A percentile compares a stretch with the other conserved stretches of the same genome.
These are phyloP conservation scores for Orthonevra nobilis DNA, from an alignment of 2,888 invertebrate genomes.

Conservation along the genomic window DNA sequence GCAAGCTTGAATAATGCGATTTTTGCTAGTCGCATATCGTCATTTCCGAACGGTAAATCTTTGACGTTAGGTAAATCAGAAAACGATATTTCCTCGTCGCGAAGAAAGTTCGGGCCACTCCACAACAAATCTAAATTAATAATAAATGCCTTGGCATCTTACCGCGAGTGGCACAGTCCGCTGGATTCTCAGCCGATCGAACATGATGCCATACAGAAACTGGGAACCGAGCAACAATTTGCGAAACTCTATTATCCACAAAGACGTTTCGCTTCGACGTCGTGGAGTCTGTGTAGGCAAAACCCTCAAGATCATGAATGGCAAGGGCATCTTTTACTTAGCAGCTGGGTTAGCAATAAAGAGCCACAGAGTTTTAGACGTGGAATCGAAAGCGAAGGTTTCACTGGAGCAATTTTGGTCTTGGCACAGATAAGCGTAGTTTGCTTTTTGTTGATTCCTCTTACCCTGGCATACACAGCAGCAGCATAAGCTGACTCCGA, in stretches of 20 bases:
- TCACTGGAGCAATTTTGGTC: conserved; percentile 19
- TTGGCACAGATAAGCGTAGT: conserved; percentile 26
- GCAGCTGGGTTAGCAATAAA: conserved; percentile 9
- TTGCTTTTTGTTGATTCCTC: not conserved
- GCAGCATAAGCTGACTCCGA: conserved; percentile 38
- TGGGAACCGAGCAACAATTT: conserved; percentile 24
- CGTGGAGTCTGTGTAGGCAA: conserved; percentile 32
- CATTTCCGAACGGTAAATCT: conserved; percentile 5
- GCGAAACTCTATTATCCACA: conserved; percentile 27
- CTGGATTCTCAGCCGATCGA: conserved; percentile 41
- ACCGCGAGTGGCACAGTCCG: conserved; percentile 37
- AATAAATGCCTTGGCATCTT: conserved; percentile 2
- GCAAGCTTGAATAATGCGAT: conserved; percentile 22
- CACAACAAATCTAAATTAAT: conserved; percentile 18
- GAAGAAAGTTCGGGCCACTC: conserved; percentile 20
- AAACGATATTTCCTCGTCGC: not conserved
- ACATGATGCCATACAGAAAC: conserved; percentile 46
- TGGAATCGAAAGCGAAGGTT: conserved; percentile 5
- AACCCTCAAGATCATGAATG: not conserved
- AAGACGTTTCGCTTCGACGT: conserved; percentile 20
- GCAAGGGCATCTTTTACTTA: conserved; percentile 13
- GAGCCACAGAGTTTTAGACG: conserved; percentile 30
- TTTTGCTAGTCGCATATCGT: conserved; percentile 29
- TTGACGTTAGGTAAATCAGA: not conserved
- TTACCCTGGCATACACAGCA: conserved; percentile 20